Percentiles rank a stretch among this genome's conserved stretches.
phyloP scores from a whole-genome alignment of 2,888 invertebrate species.

The Sphinx pinastri region DNA sequence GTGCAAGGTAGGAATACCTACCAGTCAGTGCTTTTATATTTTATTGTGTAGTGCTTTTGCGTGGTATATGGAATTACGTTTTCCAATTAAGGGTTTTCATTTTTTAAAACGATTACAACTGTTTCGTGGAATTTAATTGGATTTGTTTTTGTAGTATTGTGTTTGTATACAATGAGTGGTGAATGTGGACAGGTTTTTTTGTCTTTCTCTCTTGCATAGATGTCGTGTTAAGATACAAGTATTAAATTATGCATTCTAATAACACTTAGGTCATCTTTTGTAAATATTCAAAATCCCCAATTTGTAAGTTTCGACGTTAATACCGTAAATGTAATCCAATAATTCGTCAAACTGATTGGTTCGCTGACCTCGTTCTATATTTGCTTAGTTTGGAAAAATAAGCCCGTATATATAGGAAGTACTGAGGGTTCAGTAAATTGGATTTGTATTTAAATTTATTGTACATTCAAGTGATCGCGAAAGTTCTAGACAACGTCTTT shows the following conservation, averaged over 20 bases:
- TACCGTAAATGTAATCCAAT: constrained; percentile 2
- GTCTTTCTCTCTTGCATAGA: background rate
- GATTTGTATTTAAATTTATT: too few relatives aligned
- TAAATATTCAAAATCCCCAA: too few relatives aligned
- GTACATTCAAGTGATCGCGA: too few relatives aligned
- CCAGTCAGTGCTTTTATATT: constrained; percentile 28
- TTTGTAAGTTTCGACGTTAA: background rate
- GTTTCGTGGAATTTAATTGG: background rate
- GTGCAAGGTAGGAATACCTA: constrained; percentile 52
- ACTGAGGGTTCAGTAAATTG: background rate
- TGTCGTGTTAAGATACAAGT: background rate
- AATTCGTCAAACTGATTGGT: background rate
- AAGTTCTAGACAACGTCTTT: too few relatives aligned
- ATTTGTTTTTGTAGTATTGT: background rate
- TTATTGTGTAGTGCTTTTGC: constrained; percentile 1
- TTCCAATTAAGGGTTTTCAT: background rate
- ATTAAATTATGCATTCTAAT: too few relatives aligned
- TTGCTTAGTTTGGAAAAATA: background rate
- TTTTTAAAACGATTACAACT: background rate
- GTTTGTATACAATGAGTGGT: background rate
- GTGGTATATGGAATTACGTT: background rate
- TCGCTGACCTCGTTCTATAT: constrained; percentile 9
- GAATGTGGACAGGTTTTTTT: background rate
- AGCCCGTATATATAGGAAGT: background rate
- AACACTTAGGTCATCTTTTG: too few relatives aligned